A percentile compares a stretch with the other conserved stretches of the same genome.
phyloP scores from a whole-genome alignment of 2,797 vertebrate species.

The Lophotriccus pileatus region DNA sequence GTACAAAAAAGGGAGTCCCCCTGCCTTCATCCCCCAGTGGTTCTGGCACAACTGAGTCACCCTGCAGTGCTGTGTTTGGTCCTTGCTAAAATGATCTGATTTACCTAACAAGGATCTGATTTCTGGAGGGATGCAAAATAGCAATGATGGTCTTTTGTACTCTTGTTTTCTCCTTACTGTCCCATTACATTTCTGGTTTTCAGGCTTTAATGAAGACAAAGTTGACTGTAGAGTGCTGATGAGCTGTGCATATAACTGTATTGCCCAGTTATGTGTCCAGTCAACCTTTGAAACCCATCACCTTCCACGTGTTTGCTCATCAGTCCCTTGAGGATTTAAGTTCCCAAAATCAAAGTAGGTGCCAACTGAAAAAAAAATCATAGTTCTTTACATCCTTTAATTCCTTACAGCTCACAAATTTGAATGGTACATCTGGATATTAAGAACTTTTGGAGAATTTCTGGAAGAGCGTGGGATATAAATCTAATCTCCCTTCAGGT shows the following conservation, averaged over 20 bases:
- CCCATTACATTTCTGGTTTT: neutral
- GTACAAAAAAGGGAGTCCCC: accelerated
- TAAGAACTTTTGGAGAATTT: neutral
- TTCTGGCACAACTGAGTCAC: neutral
- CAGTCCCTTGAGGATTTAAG: neutral
- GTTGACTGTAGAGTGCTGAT: accelerated
- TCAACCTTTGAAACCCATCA: neutral
- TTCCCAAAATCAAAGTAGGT: neutral
- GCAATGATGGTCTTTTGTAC: accelerated
- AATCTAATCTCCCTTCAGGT: neutral
- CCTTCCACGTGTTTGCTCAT: accelerated
- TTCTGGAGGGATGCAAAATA: neutral
- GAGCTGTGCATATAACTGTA: neutral
- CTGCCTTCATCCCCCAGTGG: neutral
- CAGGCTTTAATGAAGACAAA: neutral
- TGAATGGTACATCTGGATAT: neutral
- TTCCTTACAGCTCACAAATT: neutral
- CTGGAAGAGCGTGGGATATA: too few relatives aligned
- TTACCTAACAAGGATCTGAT: too few relatives aligned
- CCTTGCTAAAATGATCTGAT: neutral
- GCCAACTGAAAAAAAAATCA: neutral
- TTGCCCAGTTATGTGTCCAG: accelerated
- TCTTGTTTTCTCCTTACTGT: neutral
- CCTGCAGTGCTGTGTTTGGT: neutral
- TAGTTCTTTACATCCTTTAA: accelerated